Base-by-base conservation (phyloP, 1,140 invertebrate genomes). In the Pachyrhynchus sulphureomaculatus region DNA sequence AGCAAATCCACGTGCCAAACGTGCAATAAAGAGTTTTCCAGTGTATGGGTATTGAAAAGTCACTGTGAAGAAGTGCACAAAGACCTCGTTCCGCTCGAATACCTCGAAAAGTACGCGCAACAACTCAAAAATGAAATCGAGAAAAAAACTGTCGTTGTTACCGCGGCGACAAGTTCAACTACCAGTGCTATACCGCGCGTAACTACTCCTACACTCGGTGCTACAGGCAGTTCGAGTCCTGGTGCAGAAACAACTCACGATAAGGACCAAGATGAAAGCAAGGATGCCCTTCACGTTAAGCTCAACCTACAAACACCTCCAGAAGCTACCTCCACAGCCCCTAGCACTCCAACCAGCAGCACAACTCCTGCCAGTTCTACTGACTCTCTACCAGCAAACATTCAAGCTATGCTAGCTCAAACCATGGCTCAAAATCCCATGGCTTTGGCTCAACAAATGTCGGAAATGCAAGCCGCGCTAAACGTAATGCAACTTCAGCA, bases 11-110 rank as follows among this genome's bases (percentile, higher is more conserved):
- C 88, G 83, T 97, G 95, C 78, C 86, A 88, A 72, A 88, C 91
- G 74, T 98, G 95, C 78, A 88, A 88, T 67, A 96, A 96, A 78
- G 90, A 92, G 74, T 96, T 97, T 79, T 95, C 92, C 66, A 95
- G 92, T 80, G 90, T 96, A 57, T 96, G 94, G 88, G 93, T 96
- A 59, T 80, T 97, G 73, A 96, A 96, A 78, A 90, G 93, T 66
- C 94, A 98, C 77, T 92, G 91, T 79, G 94, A 97, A 82, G 93
- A 96, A 83, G 88, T 95, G 61, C 95, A 97, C 79, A 89, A 91
- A 72, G 89, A 93, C 75, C 81, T 94, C 75, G 91, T 97, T 52
- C 93, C 93, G 10, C 80, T 91, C 18, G 89, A 94, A 71, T 89
- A 92, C 72, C 81, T 96, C 39, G 93, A 96, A 79, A 88, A 92